Base-by-base conservation (phyloP, 2,113 vertebrate species). In the Ia io region DNA sequence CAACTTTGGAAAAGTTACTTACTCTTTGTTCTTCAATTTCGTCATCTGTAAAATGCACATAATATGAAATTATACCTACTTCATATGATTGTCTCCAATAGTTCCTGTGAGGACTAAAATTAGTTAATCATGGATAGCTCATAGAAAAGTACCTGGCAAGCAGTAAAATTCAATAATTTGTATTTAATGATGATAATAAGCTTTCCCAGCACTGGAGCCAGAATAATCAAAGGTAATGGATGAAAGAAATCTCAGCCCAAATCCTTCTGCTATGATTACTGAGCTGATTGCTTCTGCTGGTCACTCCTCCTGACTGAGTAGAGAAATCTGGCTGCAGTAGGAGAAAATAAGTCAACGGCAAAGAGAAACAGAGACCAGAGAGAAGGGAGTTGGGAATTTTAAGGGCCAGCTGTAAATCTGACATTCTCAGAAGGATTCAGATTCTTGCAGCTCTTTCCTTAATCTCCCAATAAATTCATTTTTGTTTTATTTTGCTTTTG, bases 41-140 rank as follows among this genome's bases (percentile, higher is more conserved):
- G 76, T 93, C 56, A 90, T 51, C 76, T 73, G 53, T 51, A 84
- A 92, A 95, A 74, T 71, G 16, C 28, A 51, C 11, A 65, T 74
- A 69, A 17, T 44, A 74, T 63, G n/a, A 59, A 91, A 89, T 85
- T 88, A 70, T 42, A 65, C 23, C 18, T 91, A 56, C 78, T 93
- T 93, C 59, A 88, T 59, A 76, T 88, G 59, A 88, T 65, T 95
- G 83, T 63, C 74, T 86, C 37, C 32, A 44, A 40, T 2, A 89
- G 40, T 87, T 94, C 44, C 47, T 51, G 2, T 65, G 51, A 89
- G 17, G 56, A 91, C 80, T 93, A 61, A 47, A 47, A 76, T 90
- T 80, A 88, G 61, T 90, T 78, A 86, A 83, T 90, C 76, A 90
- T 25, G 35, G 56, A 93, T 47, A 69, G n/a, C 40, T 63, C 70